Conservation (phyloP, 2,797 vertebrate species). For the Acridotheres tristis region DNA sequence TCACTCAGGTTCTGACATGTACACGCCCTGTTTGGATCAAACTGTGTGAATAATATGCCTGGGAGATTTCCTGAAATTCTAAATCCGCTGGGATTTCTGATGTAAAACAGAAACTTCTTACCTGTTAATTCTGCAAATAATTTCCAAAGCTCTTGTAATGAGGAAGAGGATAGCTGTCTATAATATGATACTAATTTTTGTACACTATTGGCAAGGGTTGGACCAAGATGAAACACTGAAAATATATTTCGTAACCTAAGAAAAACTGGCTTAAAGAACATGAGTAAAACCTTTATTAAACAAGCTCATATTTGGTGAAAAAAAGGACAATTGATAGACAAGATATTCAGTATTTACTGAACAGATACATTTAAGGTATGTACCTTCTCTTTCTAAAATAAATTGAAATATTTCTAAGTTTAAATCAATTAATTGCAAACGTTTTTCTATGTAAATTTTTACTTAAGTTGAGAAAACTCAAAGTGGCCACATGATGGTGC, state of each 20-base stretch:
- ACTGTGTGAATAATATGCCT: neutral
- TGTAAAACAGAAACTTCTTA: neutral
- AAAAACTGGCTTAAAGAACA: neutral
- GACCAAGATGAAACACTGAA: neutral
- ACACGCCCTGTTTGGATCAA: neutral
- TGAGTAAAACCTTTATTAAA: neutral
- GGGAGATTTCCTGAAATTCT: neutral
- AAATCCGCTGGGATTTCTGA: neutral
- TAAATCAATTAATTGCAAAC: neutral
- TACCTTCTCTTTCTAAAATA: neutral
- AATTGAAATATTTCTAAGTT: neutral
- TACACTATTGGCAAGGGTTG: neutral
- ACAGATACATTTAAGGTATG: neutral
- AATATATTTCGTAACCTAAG: neutral
- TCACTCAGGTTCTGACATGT: neutral
- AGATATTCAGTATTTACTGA: neutral
- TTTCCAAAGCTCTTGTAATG: neutral
- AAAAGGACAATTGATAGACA: neutral
- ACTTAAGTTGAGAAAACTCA: neutral
- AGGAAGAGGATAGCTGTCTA: neutral
- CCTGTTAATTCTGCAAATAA: neutral
- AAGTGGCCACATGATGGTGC: conserved; percentile 65
- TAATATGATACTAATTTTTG: neutral
- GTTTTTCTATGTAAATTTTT: neutral
- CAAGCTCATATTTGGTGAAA: accelerated